Conservation (phyloP, 2,797 vertebrate species). For the Karalla daura region DNA sequence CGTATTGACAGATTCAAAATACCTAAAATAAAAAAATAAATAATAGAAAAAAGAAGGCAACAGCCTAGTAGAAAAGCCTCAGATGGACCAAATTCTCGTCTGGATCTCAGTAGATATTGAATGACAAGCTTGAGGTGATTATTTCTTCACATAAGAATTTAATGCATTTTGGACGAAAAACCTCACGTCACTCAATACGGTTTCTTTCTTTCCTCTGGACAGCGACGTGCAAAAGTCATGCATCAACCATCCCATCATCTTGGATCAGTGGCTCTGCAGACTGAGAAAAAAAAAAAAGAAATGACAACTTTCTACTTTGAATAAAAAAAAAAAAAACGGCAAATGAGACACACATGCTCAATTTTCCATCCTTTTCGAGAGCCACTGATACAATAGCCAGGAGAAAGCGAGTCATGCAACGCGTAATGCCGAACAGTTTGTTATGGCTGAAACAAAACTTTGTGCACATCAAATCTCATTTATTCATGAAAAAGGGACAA, state of each 20-base stretch:
- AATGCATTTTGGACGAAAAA: constrained; percentile 24
- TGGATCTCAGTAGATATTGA: constrained; percentile 17
- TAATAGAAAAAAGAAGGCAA: neutral
- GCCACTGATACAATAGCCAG: constrained; percentile 54
- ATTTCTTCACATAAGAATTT: constrained; percentile 35
- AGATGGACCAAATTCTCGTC: constrained; percentile 22
- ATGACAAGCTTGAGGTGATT: constrained; percentile 30
- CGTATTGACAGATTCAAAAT: neutral
- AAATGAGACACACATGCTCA: constrained; percentile 75
- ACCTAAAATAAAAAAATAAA: constrained; percentile 12
- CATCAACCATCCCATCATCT: constrained; percentile 50
- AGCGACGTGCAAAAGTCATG: constrained; percentile 48
- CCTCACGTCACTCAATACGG: constrained; percentile 27
- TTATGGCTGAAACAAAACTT: constrained; percentile 35
- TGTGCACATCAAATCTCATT: constrained; percentile 23
- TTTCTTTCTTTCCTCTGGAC: constrained; percentile 45
- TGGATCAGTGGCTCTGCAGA: constrained; percentile 41
- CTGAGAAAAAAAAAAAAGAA: constrained; percentile 51
- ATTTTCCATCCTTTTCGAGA: constrained; percentile 51
- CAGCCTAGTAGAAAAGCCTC: too few species aligned
- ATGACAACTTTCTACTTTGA: constrained; percentile 54
- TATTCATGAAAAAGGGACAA: constrained; percentile 18
- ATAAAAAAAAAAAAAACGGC: constrained; percentile 17
- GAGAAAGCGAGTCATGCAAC: constrained; percentile 67
- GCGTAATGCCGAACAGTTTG: constrained; percentile 46